Conservation (phyloP, 2,888 invertebrate genomes). For the Ceraclea dissimilis region DNA sequence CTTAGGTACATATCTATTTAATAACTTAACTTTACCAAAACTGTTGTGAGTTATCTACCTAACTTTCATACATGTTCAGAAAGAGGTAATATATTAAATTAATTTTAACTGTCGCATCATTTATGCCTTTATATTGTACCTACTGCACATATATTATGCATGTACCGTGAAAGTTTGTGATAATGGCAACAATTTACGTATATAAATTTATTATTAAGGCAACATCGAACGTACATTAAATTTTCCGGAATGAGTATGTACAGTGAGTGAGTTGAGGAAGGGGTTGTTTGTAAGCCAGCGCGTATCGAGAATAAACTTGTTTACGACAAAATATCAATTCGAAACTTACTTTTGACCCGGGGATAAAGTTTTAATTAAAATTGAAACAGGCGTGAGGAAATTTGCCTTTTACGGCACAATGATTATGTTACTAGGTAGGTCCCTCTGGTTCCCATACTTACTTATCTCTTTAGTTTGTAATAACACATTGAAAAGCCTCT, state of each 20-base stretch:
- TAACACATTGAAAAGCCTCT: too few relatives aligned
- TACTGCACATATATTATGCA: too few relatives aligned
- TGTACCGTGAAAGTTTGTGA: not conserved
- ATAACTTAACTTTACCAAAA: too few relatives aligned
- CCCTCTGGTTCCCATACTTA: too few relatives aligned
- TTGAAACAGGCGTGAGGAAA: constrained; percentile 11
- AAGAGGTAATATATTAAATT: too few relatives aligned
- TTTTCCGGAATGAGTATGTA: not conserved
- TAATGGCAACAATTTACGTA: not conserved
- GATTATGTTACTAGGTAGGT: not conserved
- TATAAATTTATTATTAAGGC: constrained; percentile 1
- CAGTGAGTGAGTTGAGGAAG: too few relatives aligned
- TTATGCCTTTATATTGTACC: too few relatives aligned
- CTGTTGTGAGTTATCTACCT: too few relatives aligned
- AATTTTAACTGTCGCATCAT: too few relatives aligned
- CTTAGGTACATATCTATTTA: too few relatives aligned
- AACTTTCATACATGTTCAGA: too few relatives aligned
- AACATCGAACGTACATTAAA: not conserved
- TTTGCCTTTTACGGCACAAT: constrained; percentile 9
- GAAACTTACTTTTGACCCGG: constrained; percentile 17
- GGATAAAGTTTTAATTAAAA: constrained; percentile 24
- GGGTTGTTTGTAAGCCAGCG: not conserved
- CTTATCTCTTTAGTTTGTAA: too few relatives aligned
- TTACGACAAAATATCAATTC: constrained; percentile 23
- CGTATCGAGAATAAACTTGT: constrained; percentile 19